phyloP scores from a whole-genome alignment of 2,113 vertebrate genomes.

The Microtus pennsylvanicus region DNA sequence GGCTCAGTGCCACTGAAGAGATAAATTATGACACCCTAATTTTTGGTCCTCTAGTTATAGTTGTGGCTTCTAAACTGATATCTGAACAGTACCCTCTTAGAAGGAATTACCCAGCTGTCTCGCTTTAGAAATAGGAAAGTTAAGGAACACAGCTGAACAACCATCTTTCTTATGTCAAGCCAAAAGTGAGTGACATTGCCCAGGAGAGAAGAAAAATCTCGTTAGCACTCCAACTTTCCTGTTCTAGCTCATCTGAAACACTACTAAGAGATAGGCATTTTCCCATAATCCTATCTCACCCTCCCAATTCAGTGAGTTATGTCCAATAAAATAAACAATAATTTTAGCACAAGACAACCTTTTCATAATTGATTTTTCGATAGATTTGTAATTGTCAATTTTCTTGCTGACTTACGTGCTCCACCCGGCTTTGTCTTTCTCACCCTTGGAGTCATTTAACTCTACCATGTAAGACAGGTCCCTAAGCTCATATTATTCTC shows the following conservation, averaged over 20 bases:
- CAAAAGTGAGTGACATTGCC: neutral
- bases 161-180: constrained; percentile 40
- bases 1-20: neutral
- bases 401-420: constrained; percentile 79
- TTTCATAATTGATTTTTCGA: constrained; percentile 85
- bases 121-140: constrained; percentile 49
- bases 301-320: constrained; percentile 42
- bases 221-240: neutral
- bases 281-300: neutral
- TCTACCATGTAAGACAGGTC: constrained; percentile 75
- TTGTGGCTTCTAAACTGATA: neutral
- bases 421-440: constrained; percentile 80
- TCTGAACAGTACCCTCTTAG: neutral
- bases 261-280: neutral
- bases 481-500: constrained; percentile 60
- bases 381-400: constrained; percentile 83
- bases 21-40: neutral
- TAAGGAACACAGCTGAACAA: neutral
- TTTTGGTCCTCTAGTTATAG: neutral
- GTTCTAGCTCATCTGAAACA: neutral
- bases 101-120: neutral
- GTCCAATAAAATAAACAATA: constrained; percentile 83
- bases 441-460: constrained; percentile 82
- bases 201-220: neutral
- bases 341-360: constrained; percentile 81